Base-by-base conservation (phyloP, 2,888 invertebrate species). In the Meandrusa payeni region DNA sequence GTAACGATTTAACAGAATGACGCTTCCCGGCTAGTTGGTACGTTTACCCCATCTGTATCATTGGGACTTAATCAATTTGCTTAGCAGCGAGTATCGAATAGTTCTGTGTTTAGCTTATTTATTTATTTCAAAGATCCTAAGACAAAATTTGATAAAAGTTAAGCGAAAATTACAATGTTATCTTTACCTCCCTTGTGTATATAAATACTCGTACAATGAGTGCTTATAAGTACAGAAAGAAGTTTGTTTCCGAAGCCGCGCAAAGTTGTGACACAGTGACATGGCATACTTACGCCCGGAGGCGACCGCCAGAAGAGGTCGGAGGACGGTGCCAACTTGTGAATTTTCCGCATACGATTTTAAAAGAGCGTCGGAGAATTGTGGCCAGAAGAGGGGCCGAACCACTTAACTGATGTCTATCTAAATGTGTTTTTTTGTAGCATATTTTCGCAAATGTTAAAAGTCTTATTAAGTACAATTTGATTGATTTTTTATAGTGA, bases 291-390 rank as follows among this genome's bases (percentile, higher is more conserved):
- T 29, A 29, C 28, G 10, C 9, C 41, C 4, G 20, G 12, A n/a
- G 2, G 13, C 11, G n/a, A 41, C 34, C 23, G 15, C 36, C 23
- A 9, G 15, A 42, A 42, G 6, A 36, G 42, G 17, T 6, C 5
- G 17, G 19, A 9, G 28, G 15, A 28, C n/a, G 28, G 5, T 42
- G 42, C 42, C 42, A 42, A 36, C 36, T 31, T 13, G 23, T n/a
- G 28, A 29, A 23, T 12, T 29, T 29, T 42, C 29, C 11, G 22
- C 22, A 19, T 24, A n/a, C 9, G 22, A 28, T 28, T 20, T 15
- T 33, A 33, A 32, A 32, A 12, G 6, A 24, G 23, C 9, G 26
- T 7, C 12, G 12, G n/a, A 15, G 15, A 7, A 19, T 15, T 4
- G 15, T 4, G 20, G 19, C 6, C 31, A 31, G 12, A 28, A 29